Conservation (phyloP, 23 tunicate genomes). For the Styela clava region DNA sequence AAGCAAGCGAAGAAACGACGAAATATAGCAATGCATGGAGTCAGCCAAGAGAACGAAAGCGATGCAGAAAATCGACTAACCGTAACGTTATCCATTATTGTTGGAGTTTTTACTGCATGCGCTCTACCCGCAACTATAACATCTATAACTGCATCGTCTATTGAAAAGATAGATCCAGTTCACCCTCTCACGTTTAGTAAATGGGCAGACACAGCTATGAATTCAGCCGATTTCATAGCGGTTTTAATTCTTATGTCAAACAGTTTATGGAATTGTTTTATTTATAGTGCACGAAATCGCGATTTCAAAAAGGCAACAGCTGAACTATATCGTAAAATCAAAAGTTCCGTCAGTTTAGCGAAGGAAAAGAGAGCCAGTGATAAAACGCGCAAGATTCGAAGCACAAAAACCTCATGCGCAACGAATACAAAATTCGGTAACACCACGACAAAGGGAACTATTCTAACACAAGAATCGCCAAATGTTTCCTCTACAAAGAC, state of each 20-base stretch:
- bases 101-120: constrained; percentile 40
- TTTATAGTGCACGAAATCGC: constrained; percentile 42
- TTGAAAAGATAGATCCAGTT: neutral
- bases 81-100: constrained; percentile 38
- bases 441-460: neutral
- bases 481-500: neutral
- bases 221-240: constrained; percentile 21
- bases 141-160: neutral
- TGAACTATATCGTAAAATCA: constrained; percentile 7
- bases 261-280: constrained; percentile 55
- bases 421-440: neutral
- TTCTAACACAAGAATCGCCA: neutral
- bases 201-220: neutral
- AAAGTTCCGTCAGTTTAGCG: neutral
- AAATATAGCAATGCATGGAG: constrained; percentile 3
- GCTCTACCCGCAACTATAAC: constrained; percentile 32
- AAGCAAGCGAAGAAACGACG: constrained; percentile 27
- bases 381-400: neutral
- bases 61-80: constrained; percentile 34
- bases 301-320: constrained; percentile 31
- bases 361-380: neutral
- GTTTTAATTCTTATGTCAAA: constrained; percentile 29
- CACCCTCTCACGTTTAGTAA: neutral
- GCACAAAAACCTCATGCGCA: neutral
- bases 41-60: constrained; percentile 2